Evolutionary conservation across 35 echinoderm and acorn worm genomes (phyloP), one percentile per base, ranked within the genome.

Genomic region (Patiria miniata): DNA sequence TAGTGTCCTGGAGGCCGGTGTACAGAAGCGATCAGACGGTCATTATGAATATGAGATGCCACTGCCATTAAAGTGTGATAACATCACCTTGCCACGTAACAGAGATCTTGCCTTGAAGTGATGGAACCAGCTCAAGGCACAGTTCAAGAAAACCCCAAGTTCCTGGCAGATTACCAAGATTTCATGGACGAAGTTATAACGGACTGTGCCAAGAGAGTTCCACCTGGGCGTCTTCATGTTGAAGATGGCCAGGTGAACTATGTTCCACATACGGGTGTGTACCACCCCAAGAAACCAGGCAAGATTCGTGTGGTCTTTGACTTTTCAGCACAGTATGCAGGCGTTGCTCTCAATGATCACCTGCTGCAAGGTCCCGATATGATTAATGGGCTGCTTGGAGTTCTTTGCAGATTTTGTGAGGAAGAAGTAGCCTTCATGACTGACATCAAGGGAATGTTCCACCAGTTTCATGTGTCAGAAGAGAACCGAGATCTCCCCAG

Each of bases 391-490:
- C 69, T 95, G 39, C 12, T 87, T 23, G 93, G 89, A 0, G 81
- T 95, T 6, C 79, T 95, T 3, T 91, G 90, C 34, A 78, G 89
- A 36, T 95, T 95, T 44, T 54, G 89, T 19, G 22, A 83, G 55
- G 93, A 95, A 85, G 81, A 81, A 28, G 37, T 95, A 9, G 94
- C 90, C 39, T 59, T 91, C 40, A 91, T 79, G 29, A 91, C 83
- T 52, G 93, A 90, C 39, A 53, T 95, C 12, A 40, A 91, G 50
- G 78, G 83, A 34, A 95, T 95, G 93, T 95, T 95, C 52, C 89
- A 91, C 36, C 86, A 89, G 55, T 78, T 90, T 55, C 22, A 6
- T 29, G 93, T 91, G 0, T 61, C 77, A 52, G 60, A 78, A 28
- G 88, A 91, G 33, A 77, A 95, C 78, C 68, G 89, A n/a, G 89